Evolutionary conservation across 2,888 invertebrate genomes (phyloP).

Genomic region (Cheilosia scutellata): DNA sequence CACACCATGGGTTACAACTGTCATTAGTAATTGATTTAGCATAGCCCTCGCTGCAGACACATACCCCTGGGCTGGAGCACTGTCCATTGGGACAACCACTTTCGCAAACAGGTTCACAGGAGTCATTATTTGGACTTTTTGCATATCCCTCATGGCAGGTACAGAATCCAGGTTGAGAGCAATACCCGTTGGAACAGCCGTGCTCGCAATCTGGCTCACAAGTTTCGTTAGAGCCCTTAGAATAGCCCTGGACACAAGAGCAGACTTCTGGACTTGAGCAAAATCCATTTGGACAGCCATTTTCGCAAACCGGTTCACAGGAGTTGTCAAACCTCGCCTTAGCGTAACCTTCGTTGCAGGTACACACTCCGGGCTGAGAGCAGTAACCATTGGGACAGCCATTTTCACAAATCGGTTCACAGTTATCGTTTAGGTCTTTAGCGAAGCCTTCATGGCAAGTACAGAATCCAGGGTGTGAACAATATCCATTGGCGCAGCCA

Average conservation of each 20-base stretch:
- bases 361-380: slow-evolving; percentile 85
- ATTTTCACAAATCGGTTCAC: slow-evolving; percentile 79
- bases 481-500: slow-evolving; percentile 76
- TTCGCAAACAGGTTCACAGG: slow-evolving; percentile 26
- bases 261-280: slow-evolving; percentile 83
- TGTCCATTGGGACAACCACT: slow-evolving; percentile 35
- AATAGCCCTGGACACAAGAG: slow-evolving; percentile 81
- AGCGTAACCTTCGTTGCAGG: slow-evolving; percentile 84
- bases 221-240: not conserved
- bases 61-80: slow-evolving; percentile 3
- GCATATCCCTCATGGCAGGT: slow-evolving; percentile 68
- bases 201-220: slow-evolving; percentile 67
- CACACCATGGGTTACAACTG: slow-evolving; percentile 34
- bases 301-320: slow-evolving; percentile 62
- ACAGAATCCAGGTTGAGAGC: slow-evolving; percentile 79
- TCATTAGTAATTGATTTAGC: slow-evolving; percentile 48
- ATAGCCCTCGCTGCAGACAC: slow-evolving; percentile 24
- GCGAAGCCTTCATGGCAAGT: slow-evolving; percentile 69
- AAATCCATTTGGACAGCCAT: slow-evolving; percentile 66
- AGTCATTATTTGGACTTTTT: not conserved
- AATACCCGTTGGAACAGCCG: slow-evolving; percentile 78
- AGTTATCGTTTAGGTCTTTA: slow-evolving; percentile 35
- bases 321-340: not conserved
- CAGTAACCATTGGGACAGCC: slow-evolving; percentile 84
- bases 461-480: slow-evolving; percentile 57